These are phyloP conservation scores for Monoplex corrugatus DNA, from an alignment of 2,888 invertebrate species.

Conservation along the genomic window DNA sequence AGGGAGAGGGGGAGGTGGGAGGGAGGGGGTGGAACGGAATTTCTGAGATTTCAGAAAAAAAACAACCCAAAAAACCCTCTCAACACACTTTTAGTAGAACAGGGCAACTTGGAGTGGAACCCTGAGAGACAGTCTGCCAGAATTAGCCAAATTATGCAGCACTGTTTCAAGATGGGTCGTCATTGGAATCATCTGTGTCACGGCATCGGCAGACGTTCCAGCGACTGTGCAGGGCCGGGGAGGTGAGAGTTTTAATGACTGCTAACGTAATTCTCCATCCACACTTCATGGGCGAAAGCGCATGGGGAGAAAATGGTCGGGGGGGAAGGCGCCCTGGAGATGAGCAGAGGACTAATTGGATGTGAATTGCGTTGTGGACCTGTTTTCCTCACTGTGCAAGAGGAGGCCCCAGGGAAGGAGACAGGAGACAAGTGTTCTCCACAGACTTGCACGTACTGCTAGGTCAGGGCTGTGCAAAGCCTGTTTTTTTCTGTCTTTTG, in stretches of 20 bases:
- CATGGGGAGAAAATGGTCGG: background rate
- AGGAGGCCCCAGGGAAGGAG: background rate
- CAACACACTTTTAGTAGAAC: no score
- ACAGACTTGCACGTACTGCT: background rate
- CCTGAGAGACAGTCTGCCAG: background rate
- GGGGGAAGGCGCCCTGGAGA: constrained; percentile 11
- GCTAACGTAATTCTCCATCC: constrained; percentile 39
- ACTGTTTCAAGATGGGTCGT: background rate
- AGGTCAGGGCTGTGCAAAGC: background rate
- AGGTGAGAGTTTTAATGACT: constrained; percentile 37
- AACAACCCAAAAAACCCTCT: background rate
- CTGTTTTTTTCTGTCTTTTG: no score
- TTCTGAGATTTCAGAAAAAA: no score
- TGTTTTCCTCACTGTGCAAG: background rate
- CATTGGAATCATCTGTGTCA: background rate
- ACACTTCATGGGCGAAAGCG: background rate
- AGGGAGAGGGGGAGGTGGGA: no score
- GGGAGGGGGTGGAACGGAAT: no score
- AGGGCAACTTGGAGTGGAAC: background rate
- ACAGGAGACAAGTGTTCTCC: background rate
- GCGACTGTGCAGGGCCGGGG: background rate
- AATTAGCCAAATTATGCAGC: constrained; percentile 38
- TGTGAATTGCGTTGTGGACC: constrained; percentile 30
- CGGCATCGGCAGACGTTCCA: background rate
- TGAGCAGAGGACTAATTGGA: constrained; percentile 1